A percentile compares a stretch with the other conserved stretches of the same genome.
Evolutionary conservation across 2,797 vertebrate species (phyloP).

Genomic region (Strix occidentalis): DNA sequence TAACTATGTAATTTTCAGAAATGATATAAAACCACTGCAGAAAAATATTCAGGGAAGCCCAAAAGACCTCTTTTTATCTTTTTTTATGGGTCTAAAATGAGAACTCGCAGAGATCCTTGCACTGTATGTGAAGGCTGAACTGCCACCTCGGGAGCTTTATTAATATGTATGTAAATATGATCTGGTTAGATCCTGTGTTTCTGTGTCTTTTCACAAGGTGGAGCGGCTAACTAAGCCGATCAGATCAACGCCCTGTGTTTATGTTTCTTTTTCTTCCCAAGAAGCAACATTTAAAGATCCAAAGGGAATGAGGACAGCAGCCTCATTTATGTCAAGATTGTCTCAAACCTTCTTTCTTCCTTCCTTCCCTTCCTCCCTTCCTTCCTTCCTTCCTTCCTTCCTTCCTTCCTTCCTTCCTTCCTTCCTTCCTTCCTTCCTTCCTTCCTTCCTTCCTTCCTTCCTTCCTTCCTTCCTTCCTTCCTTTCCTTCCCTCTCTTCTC

Average conservation of each 20-base stretch:
- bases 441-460: no score
- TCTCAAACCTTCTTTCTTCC: background rate
- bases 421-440: background rate
- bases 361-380: background rate
- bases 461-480: background rate
- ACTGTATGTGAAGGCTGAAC: conserved; percentile 41
- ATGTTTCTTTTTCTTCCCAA: background rate
- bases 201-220: conserved; percentile 51
- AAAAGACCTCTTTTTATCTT: conserved; percentile 62
- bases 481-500: background rate
- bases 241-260: background rate
- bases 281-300: conserved; percentile 1
- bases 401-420: background rate
- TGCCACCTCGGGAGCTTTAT: conserved; percentile 54
- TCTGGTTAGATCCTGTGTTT: conserved; percentile 24
- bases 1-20: conserved; percentile 69
- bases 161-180: conserved; percentile 50
- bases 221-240: conserved; percentile 32
- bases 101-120: conserved; percentile 46
- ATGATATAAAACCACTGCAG: conserved; percentile 56
- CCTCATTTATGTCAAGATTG: conserved; percentile 1
- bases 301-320: conserved; percentile 15
- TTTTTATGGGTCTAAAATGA: conserved; percentile 63
- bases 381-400: background rate
- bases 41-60: conserved; percentile 57